Evolutionary conservation across 2,797 vertebrate genomes (phyloP).

Genomic region (Nasua narica): DNA sequence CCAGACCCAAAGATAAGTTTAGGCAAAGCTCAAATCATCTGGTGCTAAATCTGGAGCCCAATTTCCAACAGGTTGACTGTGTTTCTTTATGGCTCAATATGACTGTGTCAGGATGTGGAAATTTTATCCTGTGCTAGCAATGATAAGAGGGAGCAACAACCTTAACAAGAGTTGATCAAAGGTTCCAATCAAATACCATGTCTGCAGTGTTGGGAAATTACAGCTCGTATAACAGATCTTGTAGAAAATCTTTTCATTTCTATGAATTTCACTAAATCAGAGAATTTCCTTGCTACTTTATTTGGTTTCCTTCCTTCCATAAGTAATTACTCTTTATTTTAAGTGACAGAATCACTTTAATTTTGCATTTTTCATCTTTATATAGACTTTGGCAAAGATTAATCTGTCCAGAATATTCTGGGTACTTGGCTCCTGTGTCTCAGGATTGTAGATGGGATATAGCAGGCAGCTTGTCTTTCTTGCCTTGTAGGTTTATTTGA

Average conservation of each 20-base stretch:
- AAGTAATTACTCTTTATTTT: conserved; percentile 77
- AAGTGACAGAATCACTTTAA: conserved; percentile 75
- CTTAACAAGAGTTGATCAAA: conserved; percentile 67
- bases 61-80: conserved; percentile 51
- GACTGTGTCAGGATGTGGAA: neutral
- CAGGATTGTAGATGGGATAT: conserved; percentile 61
- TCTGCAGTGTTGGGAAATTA: conserved; percentile 55
- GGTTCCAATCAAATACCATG: conserved; percentile 54
- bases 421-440: conserved; percentile 38
- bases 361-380: conserved; percentile 70
- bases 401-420: conserved; percentile 70
- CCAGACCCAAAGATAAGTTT: conserved; percentile 56
- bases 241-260: conserved; percentile 68
- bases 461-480: conserved; percentile 50
- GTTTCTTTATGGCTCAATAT: conserved; percentile 52
- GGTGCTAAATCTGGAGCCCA: conserved; percentile 48
- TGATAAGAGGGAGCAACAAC: conserved; percentile 53
- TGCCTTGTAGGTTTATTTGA: conserved; percentile 75
- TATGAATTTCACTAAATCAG: conserved; percentile 75
- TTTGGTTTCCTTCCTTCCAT: conserved; percentile 71
- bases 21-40: conserved; percentile 39
- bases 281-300: conserved; percentile 67
- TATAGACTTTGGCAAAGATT: conserved; percentile 63
- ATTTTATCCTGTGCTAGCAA: conserved; percentile 57
- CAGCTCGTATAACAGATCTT: conserved; percentile 26